phyloP scores from a whole-genome alignment of 2,888 invertebrate species.

The Synanthedon formicaeformis region DNA sequence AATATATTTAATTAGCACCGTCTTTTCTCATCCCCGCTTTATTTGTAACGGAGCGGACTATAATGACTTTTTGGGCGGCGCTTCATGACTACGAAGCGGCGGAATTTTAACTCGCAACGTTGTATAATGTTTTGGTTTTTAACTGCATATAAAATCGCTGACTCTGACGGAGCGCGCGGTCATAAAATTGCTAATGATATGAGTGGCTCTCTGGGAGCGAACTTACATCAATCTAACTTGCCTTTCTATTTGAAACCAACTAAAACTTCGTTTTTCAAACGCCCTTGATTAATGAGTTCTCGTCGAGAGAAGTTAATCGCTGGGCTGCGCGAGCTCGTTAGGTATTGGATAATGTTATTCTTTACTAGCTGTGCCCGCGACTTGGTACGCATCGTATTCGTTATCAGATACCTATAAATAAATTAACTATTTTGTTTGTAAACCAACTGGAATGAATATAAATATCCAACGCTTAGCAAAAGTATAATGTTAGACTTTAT shows the following conservation, averaged over 20 bases:
- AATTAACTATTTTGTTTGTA: too few relatives aligned
- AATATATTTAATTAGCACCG: conserved; percentile 27
- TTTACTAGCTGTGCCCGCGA: too few relatives aligned
- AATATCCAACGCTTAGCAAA: too few relatives aligned
- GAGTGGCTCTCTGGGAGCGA: conserved; percentile 1
- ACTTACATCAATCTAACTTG: conserved; percentile 6
- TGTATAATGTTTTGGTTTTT: background rate
- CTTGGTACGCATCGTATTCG: too few relatives aligned
- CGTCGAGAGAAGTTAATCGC: too few relatives aligned
- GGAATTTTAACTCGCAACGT: background rate
- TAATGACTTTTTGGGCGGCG: background rate
- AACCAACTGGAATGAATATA: too few relatives aligned
- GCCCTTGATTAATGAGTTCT: too few relatives aligned
- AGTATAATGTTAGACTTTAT: too few relatives aligned
- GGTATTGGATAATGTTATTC: too few relatives aligned
- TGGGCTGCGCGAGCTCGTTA: too few relatives aligned
- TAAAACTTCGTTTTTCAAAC: too few relatives aligned
- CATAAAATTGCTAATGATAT: conserved; percentile 4
- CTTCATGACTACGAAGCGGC: background rate
- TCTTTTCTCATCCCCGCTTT: conserved; percentile 10
- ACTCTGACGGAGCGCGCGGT: background rate
- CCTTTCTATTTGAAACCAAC: conserved; percentile 3
- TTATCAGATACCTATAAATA: too few relatives aligned
- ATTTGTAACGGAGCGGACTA: background rate
- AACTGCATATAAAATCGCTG: conserved; percentile 2